These are phyloP conservation scores for Tryphoninae sp. DNA, from an alignment of 2,888 invertebrate species.

Conservation along the genomic window DNA sequence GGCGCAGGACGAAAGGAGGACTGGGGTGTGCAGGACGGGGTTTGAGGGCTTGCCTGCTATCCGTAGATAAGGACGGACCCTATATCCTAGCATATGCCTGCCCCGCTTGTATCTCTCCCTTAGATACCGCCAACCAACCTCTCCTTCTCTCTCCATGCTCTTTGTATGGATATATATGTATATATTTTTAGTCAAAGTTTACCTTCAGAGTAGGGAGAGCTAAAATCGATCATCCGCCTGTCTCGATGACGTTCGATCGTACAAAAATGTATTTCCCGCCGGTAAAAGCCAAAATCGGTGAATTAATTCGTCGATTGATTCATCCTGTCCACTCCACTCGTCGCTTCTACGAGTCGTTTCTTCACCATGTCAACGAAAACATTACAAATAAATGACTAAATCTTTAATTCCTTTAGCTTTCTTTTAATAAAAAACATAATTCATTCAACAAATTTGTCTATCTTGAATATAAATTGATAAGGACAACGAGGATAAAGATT, in stretches of 20 bases:
- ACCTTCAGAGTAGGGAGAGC: slow-evolving; percentile 51
- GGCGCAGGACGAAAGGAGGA: slow-evolving; percentile 66
- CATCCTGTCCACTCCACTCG: slow-evolving; percentile 15
- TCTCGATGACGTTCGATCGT: slow-evolving; percentile 35
- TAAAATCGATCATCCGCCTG: slow-evolving; percentile 65
- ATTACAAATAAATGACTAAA: neutral
- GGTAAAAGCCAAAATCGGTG: slow-evolving; percentile 44
- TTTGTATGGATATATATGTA: slow-evolving; percentile 15
- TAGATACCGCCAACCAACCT: slow-evolving; percentile 51
- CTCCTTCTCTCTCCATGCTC: slow-evolving; percentile 53
- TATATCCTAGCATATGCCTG: slow-evolving; percentile 71
- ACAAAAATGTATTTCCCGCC: slow-evolving; percentile 36
- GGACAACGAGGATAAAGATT: too few relatives aligned
- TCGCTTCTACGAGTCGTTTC: neutral
- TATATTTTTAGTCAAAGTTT: slow-evolving; percentile 23
- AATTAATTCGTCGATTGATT: slow-evolving; percentile 65
- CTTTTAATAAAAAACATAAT: too few relatives aligned
- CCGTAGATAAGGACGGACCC: slow-evolving; percentile 79
- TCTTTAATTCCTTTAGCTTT: too few relatives aligned
- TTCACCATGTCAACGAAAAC: neutral
- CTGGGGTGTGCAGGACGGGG: slow-evolving; percentile 56
- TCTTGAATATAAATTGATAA: too few relatives aligned
- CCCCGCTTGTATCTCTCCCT: slow-evolving; percentile 63
- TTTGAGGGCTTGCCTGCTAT: slow-evolving; percentile 73
- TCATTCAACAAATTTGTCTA: too few relatives aligned